Percentiles rank a stretch among this genome's conserved stretches.
Evolutionary conservation across 2,888 invertebrate genomes (phyloP).

Genomic region (Drosophila algonquin): DNA sequence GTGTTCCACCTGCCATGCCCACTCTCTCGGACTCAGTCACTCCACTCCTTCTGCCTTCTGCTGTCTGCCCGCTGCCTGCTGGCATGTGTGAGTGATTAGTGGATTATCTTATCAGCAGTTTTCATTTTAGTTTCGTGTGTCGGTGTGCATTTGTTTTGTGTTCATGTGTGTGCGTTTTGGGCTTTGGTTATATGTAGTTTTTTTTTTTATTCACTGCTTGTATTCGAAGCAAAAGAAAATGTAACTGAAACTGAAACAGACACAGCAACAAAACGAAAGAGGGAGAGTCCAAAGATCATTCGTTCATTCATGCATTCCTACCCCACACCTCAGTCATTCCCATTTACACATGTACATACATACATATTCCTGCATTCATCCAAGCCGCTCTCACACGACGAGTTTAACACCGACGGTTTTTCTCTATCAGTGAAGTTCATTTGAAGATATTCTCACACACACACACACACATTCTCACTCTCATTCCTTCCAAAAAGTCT

Average conservation of each 20-base stretch:
- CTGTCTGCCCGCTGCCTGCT: not conserved
- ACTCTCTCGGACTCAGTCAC: constrained; percentile 8
- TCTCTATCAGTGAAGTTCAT: not conserved
- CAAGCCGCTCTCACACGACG: not conserved
- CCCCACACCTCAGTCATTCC: not conserved
- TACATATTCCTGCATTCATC: not conserved
- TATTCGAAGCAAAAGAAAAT: not conserved
- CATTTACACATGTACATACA: not conserved
- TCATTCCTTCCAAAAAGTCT: not conserved
- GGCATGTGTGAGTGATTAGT: constrained; percentile 12
- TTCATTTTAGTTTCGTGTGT: not conserved
- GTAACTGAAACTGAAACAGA: not conserved
- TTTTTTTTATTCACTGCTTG: not conserved
- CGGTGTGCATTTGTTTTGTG: no score
- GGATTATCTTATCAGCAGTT: constrained; percentile 40
- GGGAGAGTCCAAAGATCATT: constrained; percentile 31
- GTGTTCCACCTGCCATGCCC: not conserved
- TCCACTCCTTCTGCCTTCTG: constrained; percentile 11
- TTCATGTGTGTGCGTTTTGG: constrained; percentile 3
- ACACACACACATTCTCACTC: no score
- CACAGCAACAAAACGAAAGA: not conserved
- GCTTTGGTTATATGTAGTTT: constrained; percentile 1
- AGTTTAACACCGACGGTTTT: not conserved
- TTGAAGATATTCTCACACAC: no score
- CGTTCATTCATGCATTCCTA: constrained; percentile 2